phyloP scores from a whole-genome alignment of 2,113 vertebrate genomes.

The Brachirus orientalis region DNA sequence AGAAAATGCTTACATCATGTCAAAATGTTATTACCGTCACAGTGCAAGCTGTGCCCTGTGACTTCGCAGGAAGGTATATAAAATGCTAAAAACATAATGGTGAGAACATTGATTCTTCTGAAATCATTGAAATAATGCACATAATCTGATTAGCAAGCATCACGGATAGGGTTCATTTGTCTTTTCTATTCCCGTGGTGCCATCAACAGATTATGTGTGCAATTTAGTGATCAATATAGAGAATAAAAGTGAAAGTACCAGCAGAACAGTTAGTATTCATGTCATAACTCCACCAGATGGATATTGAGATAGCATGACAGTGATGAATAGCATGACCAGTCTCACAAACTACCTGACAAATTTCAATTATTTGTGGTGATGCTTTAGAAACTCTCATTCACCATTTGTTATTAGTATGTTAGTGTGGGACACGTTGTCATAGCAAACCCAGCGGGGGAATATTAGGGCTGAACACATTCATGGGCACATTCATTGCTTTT shows the following conservation, averaged over 20 bases:
- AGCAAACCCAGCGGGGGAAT: neutral
- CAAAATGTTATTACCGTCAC: too few relatives aligned
- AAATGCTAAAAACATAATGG: neutral
- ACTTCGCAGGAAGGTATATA: neutral
- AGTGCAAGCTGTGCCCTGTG: neutral
- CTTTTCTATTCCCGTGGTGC: neutral
- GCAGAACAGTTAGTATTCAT: conserved; percentile 16
- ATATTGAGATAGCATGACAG: conserved; percentile 43
- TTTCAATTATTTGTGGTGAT: conserved; percentile 41
- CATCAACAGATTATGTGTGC: neutral
- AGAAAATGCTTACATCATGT: too few relatives aligned
- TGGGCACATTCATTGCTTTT: neutral
- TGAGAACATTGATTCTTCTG: neutral
- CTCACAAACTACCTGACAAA: conserved; percentile 49
- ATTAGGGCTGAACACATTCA: neutral
- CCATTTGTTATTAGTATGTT: conserved; percentile 32
- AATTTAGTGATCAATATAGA: neutral
- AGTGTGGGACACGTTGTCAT: conserved; percentile 21
- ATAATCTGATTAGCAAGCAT: too few relatives aligned
- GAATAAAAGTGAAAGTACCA: neutral
- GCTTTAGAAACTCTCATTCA: conserved; percentile 28
- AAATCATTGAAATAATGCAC: neutral
- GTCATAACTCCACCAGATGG: conserved; percentile 28
- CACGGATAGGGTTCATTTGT: neutral
- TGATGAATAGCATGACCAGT: conserved; percentile 44